Conservation (phyloP, 2,888 invertebrate genomes). For the Drosophila mimica region DNA sequence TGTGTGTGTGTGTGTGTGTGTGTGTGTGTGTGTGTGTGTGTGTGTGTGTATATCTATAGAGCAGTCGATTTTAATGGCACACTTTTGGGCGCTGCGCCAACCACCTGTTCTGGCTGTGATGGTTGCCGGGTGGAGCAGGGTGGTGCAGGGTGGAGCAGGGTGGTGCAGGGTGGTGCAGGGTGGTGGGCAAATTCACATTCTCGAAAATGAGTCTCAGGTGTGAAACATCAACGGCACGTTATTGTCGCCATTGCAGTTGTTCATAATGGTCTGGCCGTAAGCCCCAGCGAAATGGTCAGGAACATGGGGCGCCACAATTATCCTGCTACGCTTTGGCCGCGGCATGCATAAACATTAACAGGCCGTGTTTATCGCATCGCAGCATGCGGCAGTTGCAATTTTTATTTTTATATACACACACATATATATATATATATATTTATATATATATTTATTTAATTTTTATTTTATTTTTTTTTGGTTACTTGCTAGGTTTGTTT, state of each 20-base stretch:
- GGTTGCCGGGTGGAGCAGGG: background rate
- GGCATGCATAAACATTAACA: slow-evolving; percentile 66
- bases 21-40: background rate
- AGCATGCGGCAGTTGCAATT: slow-evolving; percentile 42
- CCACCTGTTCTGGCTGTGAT: slow-evolving; percentile 59
- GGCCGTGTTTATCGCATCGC: slow-evolving; percentile 63
- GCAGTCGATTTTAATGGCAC: slow-evolving; percentile 62
- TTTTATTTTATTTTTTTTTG: slow-evolving; percentile 11
- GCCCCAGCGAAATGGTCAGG: slow-evolving; percentile 49
- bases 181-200: slow-evolving; percentile 16
- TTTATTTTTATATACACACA: slow-evolving; percentile 17
- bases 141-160: background rate
- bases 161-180: background rate
- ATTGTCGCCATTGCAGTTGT: slow-evolving; percentile 78
- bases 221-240: slow-evolving; percentile 75
- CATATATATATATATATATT: background rate
- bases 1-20: background rate
- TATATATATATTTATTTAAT: slow-evolving; percentile 12
- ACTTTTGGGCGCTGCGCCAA: slow-evolving; percentile 72
- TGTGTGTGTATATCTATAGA: slow-evolving; percentile 12
- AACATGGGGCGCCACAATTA: slow-evolving; percentile 58
- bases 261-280: slow-evolving; percentile 72
- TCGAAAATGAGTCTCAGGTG: slow-evolving; percentile 71
- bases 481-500: slow-evolving; percentile 34
- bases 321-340: slow-evolving; percentile 34